Percentiles rank a stretch among this genome's conserved stretches.
phyloP scores from a whole-genome alignment of 2,797 vertebrate genomes.

The Bradypodion ventrale region DNA sequence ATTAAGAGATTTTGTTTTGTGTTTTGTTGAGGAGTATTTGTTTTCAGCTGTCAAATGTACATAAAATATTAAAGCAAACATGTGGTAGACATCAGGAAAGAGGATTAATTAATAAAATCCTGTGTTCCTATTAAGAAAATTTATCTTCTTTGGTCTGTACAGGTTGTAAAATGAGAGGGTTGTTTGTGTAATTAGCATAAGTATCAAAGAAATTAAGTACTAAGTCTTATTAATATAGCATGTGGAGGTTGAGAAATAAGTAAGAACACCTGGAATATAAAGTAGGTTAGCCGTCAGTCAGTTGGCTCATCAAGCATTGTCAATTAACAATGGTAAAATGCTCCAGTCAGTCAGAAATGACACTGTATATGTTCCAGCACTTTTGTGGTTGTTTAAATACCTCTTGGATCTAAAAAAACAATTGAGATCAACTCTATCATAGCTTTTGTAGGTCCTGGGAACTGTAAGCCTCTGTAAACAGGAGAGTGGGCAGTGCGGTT shows the following conservation, averaged over 20 bases:
- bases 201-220: neutral
- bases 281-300: neutral
- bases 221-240: neutral
- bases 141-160: neutral
- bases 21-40: neutral
- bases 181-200: neutral
- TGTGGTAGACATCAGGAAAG: neutral
- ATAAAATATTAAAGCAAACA: neutral
- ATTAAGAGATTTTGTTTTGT: neutral
- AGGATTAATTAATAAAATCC: constrained; percentile 1
- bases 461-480: neutral
- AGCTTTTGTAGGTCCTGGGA: neutral
- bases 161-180: constrained; percentile 4
- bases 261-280: neutral
- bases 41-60: neutral
- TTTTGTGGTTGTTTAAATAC: neutral
- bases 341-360: neutral
- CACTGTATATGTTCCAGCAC: neutral
- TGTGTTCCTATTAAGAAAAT: neutral
- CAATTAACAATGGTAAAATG: neutral
- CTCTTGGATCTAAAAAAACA: no score
- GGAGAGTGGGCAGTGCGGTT: no score
- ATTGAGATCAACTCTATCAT: neutral
- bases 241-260: neutral
- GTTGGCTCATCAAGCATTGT: neutral